Conservation (phyloP, 2,888 invertebrate genomes). For the Archips crataeganus region DNA sequence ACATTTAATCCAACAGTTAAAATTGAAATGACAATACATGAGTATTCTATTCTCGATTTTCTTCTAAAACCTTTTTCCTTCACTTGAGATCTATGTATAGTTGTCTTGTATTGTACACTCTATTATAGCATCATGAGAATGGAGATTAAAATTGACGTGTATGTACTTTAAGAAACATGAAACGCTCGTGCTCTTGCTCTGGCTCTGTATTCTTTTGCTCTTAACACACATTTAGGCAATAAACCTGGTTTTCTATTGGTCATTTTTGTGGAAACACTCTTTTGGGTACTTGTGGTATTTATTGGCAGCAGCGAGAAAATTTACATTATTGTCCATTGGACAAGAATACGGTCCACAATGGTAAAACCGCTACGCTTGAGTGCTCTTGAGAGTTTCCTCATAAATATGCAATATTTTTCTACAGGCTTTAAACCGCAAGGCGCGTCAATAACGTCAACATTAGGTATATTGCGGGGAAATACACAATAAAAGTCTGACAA, state of each 20-base stretch:
- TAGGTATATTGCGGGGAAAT: constrained; percentile 16
- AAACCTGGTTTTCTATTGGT: not conserved
- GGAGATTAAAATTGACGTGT: too few relatives aligned
- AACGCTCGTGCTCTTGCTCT: too few relatives aligned
- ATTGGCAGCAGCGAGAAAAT: constrained; percentile 1
- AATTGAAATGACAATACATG: too few relatives aligned
- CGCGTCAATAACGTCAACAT: constrained; percentile 21
- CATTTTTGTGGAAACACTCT: not conserved
- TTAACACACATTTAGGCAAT: not conserved
- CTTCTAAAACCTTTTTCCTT: too few relatives aligned
- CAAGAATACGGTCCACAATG: constrained; percentile 18
- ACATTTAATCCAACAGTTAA: too few relatives aligned
- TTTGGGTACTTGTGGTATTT: not conserved
- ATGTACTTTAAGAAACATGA: too few relatives aligned
- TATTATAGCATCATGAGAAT: too few relatives aligned
- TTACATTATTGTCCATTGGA: constrained; percentile 9
- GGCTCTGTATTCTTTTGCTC: too few relatives aligned
- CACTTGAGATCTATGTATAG: too few relatives aligned
- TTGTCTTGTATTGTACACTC: too few relatives aligned
- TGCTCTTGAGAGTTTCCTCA: constrained; percentile 22
- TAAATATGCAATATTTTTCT: constrained; percentile 35
- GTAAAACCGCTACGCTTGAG: constrained; percentile 22
- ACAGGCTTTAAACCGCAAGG: constrained; percentile 15
- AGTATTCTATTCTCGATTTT: too few relatives aligned
- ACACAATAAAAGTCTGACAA: not conserved